phyloP scores from a whole-genome alignment of 2,797 vertebrate genomes.

The Pantherophis vulpinus region DNA sequence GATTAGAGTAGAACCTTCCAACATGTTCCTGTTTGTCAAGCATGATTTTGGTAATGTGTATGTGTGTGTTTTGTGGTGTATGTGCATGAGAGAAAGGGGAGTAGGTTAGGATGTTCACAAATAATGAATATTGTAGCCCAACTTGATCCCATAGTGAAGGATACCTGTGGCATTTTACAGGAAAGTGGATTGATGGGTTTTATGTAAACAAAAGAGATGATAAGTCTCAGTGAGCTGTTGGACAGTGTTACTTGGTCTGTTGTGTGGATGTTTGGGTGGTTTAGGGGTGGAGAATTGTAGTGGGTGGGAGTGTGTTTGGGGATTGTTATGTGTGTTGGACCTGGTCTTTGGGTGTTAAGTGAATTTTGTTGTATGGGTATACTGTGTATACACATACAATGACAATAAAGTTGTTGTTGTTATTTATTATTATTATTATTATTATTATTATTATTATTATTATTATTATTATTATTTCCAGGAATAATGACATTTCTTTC shows the following conservation, averaged over 20 bases:
- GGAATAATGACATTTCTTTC: background rate
- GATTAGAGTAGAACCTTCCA: background rate
- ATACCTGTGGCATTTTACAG: background rate
- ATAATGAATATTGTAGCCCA: background rate
- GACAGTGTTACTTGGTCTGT: too few relatives aligned
- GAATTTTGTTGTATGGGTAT: too few relatives aligned
- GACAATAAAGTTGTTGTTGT: too few relatives aligned
- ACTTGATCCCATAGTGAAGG: background rate
- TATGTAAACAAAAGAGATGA: background rate
- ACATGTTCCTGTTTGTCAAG: background rate
- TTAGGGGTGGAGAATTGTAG: too few relatives aligned
- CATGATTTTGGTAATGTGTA: background rate
- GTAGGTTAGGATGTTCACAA: background rate
- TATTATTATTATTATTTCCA: background rate
- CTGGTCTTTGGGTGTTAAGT: too few relatives aligned
- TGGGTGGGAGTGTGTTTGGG: too few relatives aligned
- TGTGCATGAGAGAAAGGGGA: background rate
- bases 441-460: too few relatives aligned
- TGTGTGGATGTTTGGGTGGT: too few relatives aligned
- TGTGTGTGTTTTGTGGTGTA: background rate
- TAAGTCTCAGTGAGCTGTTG: background rate
- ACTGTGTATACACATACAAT: too few relatives aligned
- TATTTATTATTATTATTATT: too few relatives aligned
- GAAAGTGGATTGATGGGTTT: background rate
- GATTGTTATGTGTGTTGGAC: too few relatives aligned